Conservation (phyloP, 2,888 invertebrate species). For the Heliothis peltigera region DNA sequence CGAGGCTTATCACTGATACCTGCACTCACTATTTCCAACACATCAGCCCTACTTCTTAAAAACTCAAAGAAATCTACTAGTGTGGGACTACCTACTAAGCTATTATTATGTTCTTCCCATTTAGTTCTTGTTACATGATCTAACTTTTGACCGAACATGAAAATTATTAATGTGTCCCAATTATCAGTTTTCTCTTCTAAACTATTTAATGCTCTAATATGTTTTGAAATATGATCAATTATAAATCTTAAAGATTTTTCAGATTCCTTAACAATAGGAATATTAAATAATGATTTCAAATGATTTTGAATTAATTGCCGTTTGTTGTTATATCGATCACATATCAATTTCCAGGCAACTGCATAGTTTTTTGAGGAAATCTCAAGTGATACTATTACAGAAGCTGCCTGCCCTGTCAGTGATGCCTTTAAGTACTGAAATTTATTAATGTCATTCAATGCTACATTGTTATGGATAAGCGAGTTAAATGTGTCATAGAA, state of each 20-base stretch:
- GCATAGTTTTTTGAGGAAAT: too few species aligned
- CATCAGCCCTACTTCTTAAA: constrained; percentile 1
- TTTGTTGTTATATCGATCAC: too few species aligned
- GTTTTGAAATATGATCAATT: constrained; percentile 9
- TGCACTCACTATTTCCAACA: constrained; percentile 4
- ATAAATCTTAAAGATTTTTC: background rate
- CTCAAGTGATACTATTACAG: background rate
- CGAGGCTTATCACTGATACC: background rate
- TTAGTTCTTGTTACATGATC: background rate
- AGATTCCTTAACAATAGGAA: too few species aligned
- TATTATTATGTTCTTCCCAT: constrained; percentile 5
- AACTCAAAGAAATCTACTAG: background rate
- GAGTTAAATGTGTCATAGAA: constrained; percentile 9
- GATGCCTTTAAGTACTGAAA: background rate
- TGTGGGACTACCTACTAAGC: background rate
- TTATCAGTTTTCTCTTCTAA: background rate
- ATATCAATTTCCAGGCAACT: too few species aligned
- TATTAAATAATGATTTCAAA: too few species aligned
- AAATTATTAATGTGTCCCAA: too few species aligned
- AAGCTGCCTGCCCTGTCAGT: constrained; percentile 3
- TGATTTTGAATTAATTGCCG: too few species aligned
- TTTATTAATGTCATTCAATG: constrained; percentile 3
- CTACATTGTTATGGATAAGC: background rate
- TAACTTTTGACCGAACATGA: background rate
- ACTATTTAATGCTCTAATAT: constrained; percentile 1